Evolutionary conservation across 64 coral and sea anemone species (phyloP), one percentile per base, ranked within the genome.

Genomic region (Pachyseris speciosa): DNA sequence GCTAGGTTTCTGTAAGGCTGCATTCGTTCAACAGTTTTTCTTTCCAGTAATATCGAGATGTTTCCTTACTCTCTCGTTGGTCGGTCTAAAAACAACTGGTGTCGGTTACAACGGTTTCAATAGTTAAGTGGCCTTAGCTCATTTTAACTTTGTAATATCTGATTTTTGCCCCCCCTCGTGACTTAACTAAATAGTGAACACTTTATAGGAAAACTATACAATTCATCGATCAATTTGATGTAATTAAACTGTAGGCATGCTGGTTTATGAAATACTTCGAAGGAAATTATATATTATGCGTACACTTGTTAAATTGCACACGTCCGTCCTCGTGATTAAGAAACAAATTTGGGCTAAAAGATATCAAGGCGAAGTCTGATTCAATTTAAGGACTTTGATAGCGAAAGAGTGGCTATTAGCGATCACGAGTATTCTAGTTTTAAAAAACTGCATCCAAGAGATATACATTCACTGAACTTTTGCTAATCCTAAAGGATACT

Each of bases 241-340:
- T 36, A 81, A 61, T 81, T 74, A 81, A 81, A 60, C 49, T 25
- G 53, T 39, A 41, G 77, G 77, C 77, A 61, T 61, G 77, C 49
- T 81, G 77, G 53, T 81, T 60, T 81, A 61, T 81, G 77, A 63
- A 81, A 81, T 81, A 39, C 51, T 39, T 8, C 9, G 25, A 37
- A 26, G 70, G 53, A 60, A 81, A 81, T 61, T 40, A 9, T 39
- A 22, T 63, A 81, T 81, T 81, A 61, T 31, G 4, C 15, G 12
- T 24, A 17, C 50, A 0, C 42, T 31, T 52, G 42, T 52, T 45
- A 50, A 76, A 76, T 52, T 33, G 27, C 27, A 9, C 12, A 20
- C 13, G 26, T 50, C 42, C 45, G 44, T 76, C 25, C 31, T 29
- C 7, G 12, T 2, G 29, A 50, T 31, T 13, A 45, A 45, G 4